Conservation (phyloP, 2,797 vertebrate genomes). For the Pseudomugil tenellus region DNA sequence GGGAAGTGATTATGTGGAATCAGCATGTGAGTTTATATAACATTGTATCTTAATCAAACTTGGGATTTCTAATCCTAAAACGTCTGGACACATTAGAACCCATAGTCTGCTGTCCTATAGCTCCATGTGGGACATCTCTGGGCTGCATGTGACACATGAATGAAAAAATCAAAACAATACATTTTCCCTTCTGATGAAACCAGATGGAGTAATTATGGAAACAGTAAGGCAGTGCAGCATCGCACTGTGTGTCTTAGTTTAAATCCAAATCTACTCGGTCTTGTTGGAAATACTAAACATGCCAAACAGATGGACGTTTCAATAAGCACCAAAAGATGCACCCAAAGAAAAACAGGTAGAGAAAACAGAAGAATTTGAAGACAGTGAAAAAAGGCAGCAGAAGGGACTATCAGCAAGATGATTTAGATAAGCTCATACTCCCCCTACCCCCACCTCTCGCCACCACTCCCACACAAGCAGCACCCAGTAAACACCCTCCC, state of each 20-base stretch:
- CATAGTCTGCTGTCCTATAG: not conserved
- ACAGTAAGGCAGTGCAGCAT: slow-evolving; percentile 6
- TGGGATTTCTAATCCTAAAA: not conserved
- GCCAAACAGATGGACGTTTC: slow-evolving; percentile 38
- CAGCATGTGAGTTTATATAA: not conserved
- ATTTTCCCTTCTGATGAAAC: not conserved
- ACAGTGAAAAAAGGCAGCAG: slow-evolving; percentile 33
- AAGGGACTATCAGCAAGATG: slow-evolving; percentile 67
- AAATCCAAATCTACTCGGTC: slow-evolving; percentile 23
- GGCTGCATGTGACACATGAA: not conserved
- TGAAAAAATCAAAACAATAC: slow-evolving; percentile 6
- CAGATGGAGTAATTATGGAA: slow-evolving; percentile 6
- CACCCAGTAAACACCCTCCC: slow-evolving; percentile 73
- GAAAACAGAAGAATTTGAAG: slow-evolving; percentile 27
- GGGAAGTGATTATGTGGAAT: not conserved
- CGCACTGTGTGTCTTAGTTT: slow-evolving; percentile 14
- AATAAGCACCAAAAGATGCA: slow-evolving; percentile 26
- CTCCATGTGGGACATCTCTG: not conserved
- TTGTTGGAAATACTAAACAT: slow-evolving; percentile 8
- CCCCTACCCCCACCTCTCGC: slow-evolving; percentile 9
- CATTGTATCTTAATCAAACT: not conserved
- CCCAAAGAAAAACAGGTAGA: slow-evolving; percentile 36
- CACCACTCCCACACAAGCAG: slow-evolving; percentile 15
- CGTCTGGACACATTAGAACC: not conserved
- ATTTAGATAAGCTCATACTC: slow-evolving; percentile 67